Conservation (phyloP, 2,888 invertebrate species). For the Drosophila buzzatii region DNA sequence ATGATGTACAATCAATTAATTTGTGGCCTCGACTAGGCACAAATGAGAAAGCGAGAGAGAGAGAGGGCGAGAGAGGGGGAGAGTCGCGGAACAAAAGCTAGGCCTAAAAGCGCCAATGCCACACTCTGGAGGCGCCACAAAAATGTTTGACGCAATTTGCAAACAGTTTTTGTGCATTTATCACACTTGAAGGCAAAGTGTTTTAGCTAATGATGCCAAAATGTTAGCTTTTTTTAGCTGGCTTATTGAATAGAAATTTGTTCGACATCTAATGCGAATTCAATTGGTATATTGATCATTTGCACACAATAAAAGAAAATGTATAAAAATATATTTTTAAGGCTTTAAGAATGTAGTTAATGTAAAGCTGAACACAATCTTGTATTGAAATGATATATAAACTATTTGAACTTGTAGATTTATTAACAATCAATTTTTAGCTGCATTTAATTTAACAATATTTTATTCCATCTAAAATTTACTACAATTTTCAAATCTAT, state of each 20-base stretch:
- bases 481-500: too few species aligned
- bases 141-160: constrained; percentile 66
- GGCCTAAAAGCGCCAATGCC: constrained; percentile 28
- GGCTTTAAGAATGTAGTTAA: neutral
- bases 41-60: neutral
- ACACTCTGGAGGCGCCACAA: constrained; percentile 18
- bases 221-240: constrained; percentile 7
- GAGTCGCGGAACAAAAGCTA: too few species aligned
- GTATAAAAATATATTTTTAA: neutral
- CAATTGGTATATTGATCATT: constrained; percentile 6
- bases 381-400: neutral
- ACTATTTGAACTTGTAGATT: neutral
- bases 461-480: too few species aligned
- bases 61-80: too few species aligned
- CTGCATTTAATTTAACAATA: too few species aligned
- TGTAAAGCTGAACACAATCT: neutral
- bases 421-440: too few species aligned
- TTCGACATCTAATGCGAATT: constrained; percentile 22
- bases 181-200: constrained; percentile 72
- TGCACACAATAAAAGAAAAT: neutral
- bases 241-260: constrained; percentile 12
- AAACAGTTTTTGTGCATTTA: constrained; percentile 68
- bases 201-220: constrained; percentile 65
- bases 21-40: constrained; percentile 58
- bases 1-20: constrained; percentile 78